These are phyloP conservation scores for Torymus texanus DNA, from an alignment of 2,888 invertebrate genomes.

Conservation along the genomic window DNA sequence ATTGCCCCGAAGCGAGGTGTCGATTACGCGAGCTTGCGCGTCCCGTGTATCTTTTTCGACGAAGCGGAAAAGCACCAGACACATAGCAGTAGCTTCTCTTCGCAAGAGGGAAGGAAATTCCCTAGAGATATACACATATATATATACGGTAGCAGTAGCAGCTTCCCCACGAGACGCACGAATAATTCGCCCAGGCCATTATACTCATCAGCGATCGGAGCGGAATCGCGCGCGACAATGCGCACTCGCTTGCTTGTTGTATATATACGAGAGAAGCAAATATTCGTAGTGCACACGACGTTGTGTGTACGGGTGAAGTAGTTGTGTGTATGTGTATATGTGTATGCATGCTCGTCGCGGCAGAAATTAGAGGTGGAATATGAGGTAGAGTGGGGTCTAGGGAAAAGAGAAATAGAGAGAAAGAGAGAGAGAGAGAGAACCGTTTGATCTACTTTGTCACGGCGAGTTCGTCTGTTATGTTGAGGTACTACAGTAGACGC, in stretches of 20 bases:
- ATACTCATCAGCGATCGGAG: conserved; percentile 26
- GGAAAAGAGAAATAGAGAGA: no score
- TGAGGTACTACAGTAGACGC: no score
- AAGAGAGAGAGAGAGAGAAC: neutral
- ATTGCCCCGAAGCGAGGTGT: no score
- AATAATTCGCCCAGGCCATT: conserved; percentile 32
- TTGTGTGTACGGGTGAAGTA: neutral
- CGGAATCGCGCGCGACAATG: neutral
- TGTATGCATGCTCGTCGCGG: neutral
- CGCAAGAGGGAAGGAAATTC: neutral
- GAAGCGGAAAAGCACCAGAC: no score
- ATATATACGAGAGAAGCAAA: neutral
- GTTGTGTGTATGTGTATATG: no score
- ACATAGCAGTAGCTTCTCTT: no score
- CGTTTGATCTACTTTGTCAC: neutral
- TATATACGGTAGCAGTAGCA: neutral
- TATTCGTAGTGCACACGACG: neutral
- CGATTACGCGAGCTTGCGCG: no score
- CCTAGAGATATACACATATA: neutral
- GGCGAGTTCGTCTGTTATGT: no score
- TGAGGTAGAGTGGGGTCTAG: neutral
- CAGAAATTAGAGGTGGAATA: conserved; percentile 12
- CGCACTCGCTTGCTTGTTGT: neutral
- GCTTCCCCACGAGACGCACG: conserved; percentile 1
- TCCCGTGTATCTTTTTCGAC: no score